phyloP scores from a whole-genome alignment of 2,888 invertebrate species.

The Catonia carolina region DNA sequence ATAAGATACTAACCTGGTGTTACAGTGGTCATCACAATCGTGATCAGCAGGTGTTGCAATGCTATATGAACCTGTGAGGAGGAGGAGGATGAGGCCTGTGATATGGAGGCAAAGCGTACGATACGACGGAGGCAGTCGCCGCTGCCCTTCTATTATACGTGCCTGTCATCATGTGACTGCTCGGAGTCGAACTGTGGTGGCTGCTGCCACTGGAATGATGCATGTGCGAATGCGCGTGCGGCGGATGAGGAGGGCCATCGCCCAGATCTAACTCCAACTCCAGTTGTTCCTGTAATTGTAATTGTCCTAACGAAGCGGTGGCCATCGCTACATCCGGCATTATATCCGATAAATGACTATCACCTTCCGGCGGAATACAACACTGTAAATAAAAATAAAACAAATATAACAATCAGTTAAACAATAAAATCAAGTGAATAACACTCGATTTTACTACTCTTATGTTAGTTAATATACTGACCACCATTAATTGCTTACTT shows the following conservation, averaged over 20 bases:
- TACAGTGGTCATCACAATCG: too few species aligned
- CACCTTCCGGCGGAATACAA: conserved; percentile 40
- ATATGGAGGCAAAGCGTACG: conserved; percentile 24
- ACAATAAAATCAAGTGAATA: too few species aligned
- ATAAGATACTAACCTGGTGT: too few species aligned
- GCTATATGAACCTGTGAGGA: conserved; percentile 38
- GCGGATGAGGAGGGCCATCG: conserved; percentile 55
- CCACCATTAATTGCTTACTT: too few species aligned
- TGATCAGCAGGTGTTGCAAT: conserved; percentile 24
- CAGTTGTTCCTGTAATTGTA: conserved; percentile 36
- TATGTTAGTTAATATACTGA: too few species aligned
- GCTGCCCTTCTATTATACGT: background rate
- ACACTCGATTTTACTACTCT: too few species aligned
- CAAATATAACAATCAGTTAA: too few species aligned
- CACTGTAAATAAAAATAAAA: conserved; percentile 7
- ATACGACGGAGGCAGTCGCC: conserved; percentile 3
- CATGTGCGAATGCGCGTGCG: conserved; percentile 22
- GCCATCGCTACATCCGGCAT: conserved; percentile 95
- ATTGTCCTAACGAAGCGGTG: conserved; percentile 44
- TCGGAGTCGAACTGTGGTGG: too few species aligned
- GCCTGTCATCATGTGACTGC: background rate
- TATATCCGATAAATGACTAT: conserved; percentile 68
- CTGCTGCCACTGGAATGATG: background rate
- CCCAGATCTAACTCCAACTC: conserved; percentile 76
- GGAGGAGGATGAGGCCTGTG: conserved; percentile 36